phyloP scores from a whole-genome alignment of 1,140 invertebrate genomes.

The Bombus difficillimus region DNA sequence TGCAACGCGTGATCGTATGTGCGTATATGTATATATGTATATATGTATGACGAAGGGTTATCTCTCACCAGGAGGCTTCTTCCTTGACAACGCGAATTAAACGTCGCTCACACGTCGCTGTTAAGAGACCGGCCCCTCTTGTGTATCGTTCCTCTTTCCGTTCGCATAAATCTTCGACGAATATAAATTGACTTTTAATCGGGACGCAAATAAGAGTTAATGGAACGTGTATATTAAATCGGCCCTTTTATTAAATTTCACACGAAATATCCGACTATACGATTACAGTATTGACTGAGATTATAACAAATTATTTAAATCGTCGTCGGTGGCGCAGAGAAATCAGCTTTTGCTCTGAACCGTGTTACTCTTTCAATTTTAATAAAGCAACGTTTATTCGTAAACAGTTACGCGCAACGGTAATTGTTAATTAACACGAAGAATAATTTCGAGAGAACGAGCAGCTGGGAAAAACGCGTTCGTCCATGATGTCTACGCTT shows the following conservation, averaged over 20 bases:
- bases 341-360: not conserved
- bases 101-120: constrained; percentile 49
- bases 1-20: not conserved
- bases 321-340: not conserved
- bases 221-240: constrained; percentile 24
- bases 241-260: not conserved
- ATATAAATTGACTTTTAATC: constrained; percentile 46
- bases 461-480: not conserved
- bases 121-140: constrained; percentile 15
- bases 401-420: not conserved
- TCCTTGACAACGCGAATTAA: constrained; percentile 55
- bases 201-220: constrained; percentile 33
- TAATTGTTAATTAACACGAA: constrained; percentile 1
- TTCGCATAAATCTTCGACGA: constrained; percentile 30
- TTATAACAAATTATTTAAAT: not conserved
- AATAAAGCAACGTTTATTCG: not conserved
- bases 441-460: not conserved
- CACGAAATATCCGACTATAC: not conserved
- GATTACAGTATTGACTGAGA: not conserved
- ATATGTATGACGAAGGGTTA: constrained; percentile 11
- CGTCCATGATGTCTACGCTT: not conserved
- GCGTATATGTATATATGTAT: not conserved
- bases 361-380: not conserved
- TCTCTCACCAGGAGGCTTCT: constrained; percentile 33
- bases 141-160: constrained; percentile 16